These are phyloP conservation scores for Pachyseris speciosa DNA, from an alignment of 64 coral and sea anemone species.

Conservation along the genomic window DNA sequence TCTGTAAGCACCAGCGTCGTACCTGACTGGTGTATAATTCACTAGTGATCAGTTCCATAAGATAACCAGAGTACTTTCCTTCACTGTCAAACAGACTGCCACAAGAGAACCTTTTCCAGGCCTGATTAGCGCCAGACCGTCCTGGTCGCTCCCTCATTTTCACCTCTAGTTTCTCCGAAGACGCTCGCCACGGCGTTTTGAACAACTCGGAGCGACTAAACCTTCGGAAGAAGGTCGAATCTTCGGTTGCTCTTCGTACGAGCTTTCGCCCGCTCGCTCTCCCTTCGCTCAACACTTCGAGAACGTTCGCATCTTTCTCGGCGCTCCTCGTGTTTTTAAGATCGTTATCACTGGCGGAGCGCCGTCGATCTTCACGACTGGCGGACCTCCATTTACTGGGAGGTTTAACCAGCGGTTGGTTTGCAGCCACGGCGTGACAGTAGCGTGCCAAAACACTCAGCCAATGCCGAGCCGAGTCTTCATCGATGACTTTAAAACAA, in stretches of 20 bases:
- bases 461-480: conserved; percentile 71
- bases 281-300: conserved; percentile 83
- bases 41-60: conserved; percentile 70
- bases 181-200: conserved; percentile 58
- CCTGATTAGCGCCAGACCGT: conserved; percentile 17
- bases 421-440: conserved; percentile 38
- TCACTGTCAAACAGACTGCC: conserved; percentile 91
- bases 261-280: conserved; percentile 81
- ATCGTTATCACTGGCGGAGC: conserved; percentile 75
- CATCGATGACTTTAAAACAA: conserved; percentile 40
- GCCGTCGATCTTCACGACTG: not conserved
- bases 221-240: conserved; percentile 71
- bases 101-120: conserved; percentile 78
- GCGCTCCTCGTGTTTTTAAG: conserved; percentile 24
- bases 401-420: conserved; percentile 17
- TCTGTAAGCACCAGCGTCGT: conserved; percentile 82
- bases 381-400: not conserved
- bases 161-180: conserved; percentile 67
- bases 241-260: conserved; percentile 75
- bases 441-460: conserved; percentile 78
- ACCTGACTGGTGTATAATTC: conserved; percentile 78
- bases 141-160: conserved; percentile 59
- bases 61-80: conserved; percentile 83
- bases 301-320: conserved; percentile 18
- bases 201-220: conserved; percentile 77